Evolutionary conservation across 2,888 invertebrate genomes (phyloP).

Genomic region (Hydrotaea diabolus): DNA sequence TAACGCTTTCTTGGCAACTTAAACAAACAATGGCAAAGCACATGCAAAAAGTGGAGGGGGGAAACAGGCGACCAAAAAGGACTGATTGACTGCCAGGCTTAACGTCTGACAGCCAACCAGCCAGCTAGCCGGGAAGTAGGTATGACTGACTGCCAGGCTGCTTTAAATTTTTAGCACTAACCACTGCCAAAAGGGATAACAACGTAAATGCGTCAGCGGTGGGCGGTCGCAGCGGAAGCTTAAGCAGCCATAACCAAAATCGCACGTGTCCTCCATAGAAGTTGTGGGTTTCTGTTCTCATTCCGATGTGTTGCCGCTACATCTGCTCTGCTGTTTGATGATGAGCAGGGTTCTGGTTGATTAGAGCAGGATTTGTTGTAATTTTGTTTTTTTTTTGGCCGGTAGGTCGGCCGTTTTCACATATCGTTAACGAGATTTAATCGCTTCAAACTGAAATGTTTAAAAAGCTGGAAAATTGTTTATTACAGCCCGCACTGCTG

Average conservation of each 20-base stretch:
- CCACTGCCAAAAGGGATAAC: background rate
- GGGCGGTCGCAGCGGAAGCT: slow-evolving; percentile 37
- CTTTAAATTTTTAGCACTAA: slow-evolving; percentile 28
- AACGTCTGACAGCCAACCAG: background rate
- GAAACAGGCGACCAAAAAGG: slow-evolving; percentile 17
- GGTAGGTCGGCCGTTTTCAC: slow-evolving; percentile 39
- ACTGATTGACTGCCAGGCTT: slow-evolving; percentile 56
- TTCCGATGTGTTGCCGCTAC: too few species aligned
- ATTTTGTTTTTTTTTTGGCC: background rate
- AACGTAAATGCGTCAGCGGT: background rate
- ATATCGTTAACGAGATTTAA: slow-evolving; percentile 74
- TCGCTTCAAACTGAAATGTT: slow-evolving; percentile 77
- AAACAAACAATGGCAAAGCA: too few species aligned
- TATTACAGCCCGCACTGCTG: slow-evolving; percentile 42
- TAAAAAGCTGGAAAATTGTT: slow-evolving; percentile 78
- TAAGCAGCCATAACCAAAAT: slow-evolving; percentile 60
- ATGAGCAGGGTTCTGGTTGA: background rate
- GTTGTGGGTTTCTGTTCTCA: background rate
- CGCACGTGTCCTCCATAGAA: slow-evolving; percentile 54
- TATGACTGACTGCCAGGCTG: too few species aligned
- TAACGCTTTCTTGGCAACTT: slow-evolving; percentile 46
- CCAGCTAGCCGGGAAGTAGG: background rate
- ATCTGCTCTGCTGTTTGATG: background rate
- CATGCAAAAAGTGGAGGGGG: background rate
- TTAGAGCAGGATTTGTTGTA: background rate